Evolutionary conservation across 2,797 vertebrate species (phyloP).

Genomic region (Steatocranus sp.): DNA sequence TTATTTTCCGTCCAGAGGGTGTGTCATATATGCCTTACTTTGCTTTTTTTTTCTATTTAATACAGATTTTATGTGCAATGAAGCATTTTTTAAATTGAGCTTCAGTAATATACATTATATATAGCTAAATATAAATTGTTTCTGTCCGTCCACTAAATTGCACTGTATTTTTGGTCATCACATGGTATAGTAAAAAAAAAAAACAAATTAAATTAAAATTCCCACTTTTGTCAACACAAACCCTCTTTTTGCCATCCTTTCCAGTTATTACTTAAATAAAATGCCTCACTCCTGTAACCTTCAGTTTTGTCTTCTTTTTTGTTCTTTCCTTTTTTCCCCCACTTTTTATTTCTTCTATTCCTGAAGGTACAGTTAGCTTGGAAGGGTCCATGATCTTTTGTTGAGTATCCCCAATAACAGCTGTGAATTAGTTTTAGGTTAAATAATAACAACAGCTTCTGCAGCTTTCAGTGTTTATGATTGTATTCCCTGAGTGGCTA

Average conservation of each 20-base stretch:
- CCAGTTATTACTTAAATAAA: constrained; percentile 2
- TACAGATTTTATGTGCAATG: constrained; percentile 46
- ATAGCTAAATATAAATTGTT: constrained; percentile 34
- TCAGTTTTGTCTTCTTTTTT: background rate
- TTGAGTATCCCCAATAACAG: constrained; percentile 35
- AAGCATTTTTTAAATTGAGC: constrained; percentile 26
- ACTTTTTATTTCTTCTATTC: background rate
- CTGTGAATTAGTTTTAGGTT: constrained; percentile 54
- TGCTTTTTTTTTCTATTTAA: constrained; percentile 28
- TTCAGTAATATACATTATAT: constrained; percentile 45
- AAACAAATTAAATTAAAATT: background rate
- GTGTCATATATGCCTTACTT: constrained; percentile 70
- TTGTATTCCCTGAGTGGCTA: constrained; percentile 71
- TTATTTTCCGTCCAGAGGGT: constrained; percentile 61
- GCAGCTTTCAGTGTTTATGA: constrained; percentile 65
- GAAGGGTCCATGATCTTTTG: constrained; percentile 8
- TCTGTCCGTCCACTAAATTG: constrained; percentile 34
- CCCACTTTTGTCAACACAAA: background rate
- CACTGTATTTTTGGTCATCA: background rate
- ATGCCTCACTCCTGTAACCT: background rate
- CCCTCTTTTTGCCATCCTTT: background rate
- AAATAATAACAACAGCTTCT: constrained; percentile 40
- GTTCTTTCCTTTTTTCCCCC: background rate
- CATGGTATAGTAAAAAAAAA: background rate
- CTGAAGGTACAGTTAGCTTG: constrained; percentile 6